phyloP scores from a whole-genome alignment of 1,140 invertebrate genomes.

The Reticulitermes speratus region DNA sequence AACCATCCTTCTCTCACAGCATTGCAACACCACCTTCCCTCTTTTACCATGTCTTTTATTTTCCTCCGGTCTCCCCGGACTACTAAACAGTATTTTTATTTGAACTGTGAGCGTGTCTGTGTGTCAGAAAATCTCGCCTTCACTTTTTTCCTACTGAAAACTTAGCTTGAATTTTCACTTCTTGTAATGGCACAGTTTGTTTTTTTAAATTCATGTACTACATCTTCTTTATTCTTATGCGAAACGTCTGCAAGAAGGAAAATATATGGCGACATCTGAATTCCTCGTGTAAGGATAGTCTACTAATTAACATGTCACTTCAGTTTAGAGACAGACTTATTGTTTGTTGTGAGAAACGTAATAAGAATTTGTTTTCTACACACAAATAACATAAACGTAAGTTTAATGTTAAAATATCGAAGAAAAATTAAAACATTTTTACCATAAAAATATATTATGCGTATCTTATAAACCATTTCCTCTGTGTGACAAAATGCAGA shows the following conservation, averaged over 20 bases:
- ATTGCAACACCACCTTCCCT: not conserved
- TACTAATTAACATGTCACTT: too few relatives aligned
- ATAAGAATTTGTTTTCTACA: too few relatives aligned
- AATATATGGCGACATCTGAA: too few relatives aligned
- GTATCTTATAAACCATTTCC: too few relatives aligned
- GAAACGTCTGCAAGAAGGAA: not conserved
- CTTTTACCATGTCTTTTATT: slow-evolving; percentile 17
- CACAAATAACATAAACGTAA: too few relatives aligned
- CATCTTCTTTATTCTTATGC: not conserved
- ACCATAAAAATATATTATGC: too few relatives aligned
- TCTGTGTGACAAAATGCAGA: too few relatives aligned
- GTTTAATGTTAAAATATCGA: too few relatives aligned
- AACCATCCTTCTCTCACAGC: not conserved
- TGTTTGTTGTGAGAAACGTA: too few relatives aligned
- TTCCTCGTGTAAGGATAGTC: too few relatives aligned
- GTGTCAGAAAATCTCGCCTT: slow-evolving; percentile 14
- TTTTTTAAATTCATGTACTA: not conserved
- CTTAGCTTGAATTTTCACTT: not conserved
- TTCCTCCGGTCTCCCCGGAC: not conserved
- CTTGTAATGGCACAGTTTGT: not conserved
- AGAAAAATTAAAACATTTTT: too few relatives aligned
- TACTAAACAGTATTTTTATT: slow-evolving; percentile 20
- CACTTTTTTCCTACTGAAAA: not conserved
- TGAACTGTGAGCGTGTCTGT: not conserved
- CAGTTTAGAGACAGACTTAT: too few relatives aligned